Base-by-base conservation (phyloP, 2,797 vertebrate genomes). In the Rhinatrema bivittatum region DNA sequence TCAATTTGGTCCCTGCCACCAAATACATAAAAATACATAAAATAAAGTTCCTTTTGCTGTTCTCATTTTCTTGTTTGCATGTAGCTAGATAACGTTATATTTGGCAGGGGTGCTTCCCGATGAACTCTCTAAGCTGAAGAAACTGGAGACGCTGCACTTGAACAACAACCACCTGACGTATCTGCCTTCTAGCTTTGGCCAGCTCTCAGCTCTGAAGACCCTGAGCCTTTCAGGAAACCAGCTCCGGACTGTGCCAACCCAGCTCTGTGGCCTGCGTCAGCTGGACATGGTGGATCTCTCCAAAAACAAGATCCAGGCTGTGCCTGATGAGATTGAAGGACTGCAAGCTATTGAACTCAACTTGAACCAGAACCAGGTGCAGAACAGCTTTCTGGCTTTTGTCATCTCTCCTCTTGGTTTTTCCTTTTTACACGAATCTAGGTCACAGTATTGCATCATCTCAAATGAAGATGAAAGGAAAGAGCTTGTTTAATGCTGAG, bases 311-410 rank as follows among this genome's bases (percentile, higher is more conserved):
- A 97, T 98, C 64, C 88, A 84, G 38, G 77, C 62, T 0, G 75
- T 98, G 21, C 93, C 91, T 0, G 67, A 88, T 7, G 83, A 65
- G 7, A 85, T 98, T 36, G 82, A 80, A 2, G 84, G 90, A 34
- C 62, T 98, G 48, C 95, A 98, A 64, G 81, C 84, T 59, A 97
- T 98, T 0, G 95, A 98, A 71, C 86, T 98, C 66, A 98, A 98
- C 70, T 76, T 98, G 40, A 98, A 98, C 76, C 94, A 98, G 77
- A 98, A 98, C 66, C 95, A 98, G 92, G 94, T 97, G n/a, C n/a
- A n/a, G n/a, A n/a, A 17, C 22, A 16, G 8, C n/a, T n/a, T n/a
- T n/a, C n/a, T n/a, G n/a, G n/a, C n/a, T n/a, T n/a, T n/a, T n/a
- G n/a, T n/a, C n/a, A n/a, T n/a, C n/a, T n/a, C n/a, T n/a, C n/a